Percentiles rank a stretch among this genome's conserved stretches.
Evolutionary conservation across 2,888 invertebrate genomes (phyloP).

Genomic region (Sinhomidia bicolor): DNA sequence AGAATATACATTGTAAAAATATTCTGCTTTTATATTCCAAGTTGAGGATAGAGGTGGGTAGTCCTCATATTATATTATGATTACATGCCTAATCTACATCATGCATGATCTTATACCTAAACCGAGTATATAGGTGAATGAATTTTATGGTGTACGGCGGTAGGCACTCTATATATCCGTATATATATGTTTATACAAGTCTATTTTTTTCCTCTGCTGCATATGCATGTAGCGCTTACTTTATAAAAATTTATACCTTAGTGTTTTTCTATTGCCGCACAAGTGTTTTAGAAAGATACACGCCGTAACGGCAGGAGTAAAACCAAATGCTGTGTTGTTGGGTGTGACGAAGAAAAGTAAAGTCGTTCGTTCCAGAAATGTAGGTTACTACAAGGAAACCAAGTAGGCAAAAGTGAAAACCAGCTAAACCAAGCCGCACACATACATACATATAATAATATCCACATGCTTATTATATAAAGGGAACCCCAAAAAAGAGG

Average conservation of each 20-base stretch:
- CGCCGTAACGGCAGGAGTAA: conserved; percentile 13
- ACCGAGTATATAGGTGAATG: background rate
- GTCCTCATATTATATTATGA: background rate
- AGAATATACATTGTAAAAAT: conserved; percentile 2
- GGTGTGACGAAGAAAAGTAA: conserved; percentile 71
- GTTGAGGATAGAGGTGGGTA: background rate
- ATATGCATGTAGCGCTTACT: too few species aligned
- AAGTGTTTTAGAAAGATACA: conserved; percentile 38
- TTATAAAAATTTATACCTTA: background rate
- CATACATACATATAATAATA: background rate
- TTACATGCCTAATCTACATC: conserved; percentile 27
- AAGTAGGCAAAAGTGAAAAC: conserved; percentile 27
- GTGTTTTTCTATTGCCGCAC: conserved; percentile 21
- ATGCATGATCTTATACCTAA: conserved; percentile 16
- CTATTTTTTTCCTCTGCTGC: too few species aligned
- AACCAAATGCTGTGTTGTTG: conserved; percentile 64
- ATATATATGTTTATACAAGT: background rate
- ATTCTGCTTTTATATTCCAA: background rate
- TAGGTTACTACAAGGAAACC: conserved; percentile 68
- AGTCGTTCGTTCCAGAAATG: conserved; percentile 68
- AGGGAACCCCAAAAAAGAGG: background rate
- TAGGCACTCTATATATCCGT: background rate
- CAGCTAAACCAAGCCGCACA: background rate
- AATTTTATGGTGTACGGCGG: background rate
- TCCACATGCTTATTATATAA: too few species aligned